Conservation (phyloP, 2,797 vertebrate genomes). For the Enoplosus armatus region DNA sequence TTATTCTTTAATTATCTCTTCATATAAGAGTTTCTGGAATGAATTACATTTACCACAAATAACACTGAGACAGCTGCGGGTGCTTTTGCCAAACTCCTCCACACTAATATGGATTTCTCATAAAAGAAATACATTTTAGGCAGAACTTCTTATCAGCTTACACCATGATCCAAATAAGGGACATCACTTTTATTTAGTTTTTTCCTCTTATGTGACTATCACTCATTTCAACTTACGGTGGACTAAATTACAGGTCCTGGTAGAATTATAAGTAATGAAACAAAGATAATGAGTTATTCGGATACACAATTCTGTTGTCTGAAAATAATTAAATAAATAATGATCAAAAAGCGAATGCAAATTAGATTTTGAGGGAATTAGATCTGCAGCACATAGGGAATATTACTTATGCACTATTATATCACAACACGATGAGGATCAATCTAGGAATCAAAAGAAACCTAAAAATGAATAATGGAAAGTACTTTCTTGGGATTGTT, state of each 20-base stretch:
- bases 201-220: not conserved
- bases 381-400: not conserved
- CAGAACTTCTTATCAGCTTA: not conserved
- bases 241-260: slow-evolving; percentile 1
- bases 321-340: slow-evolving; percentile 3
- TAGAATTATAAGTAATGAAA: not conserved
- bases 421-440: not conserved
- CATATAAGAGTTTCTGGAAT: too few species aligned
- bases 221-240: not conserved
- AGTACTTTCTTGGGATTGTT: not conserved
- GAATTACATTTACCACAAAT: not conserved
- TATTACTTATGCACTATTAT: not conserved
- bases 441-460: not conserved
- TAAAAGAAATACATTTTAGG: not conserved
- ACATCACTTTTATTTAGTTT: not conserved
- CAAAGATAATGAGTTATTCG: not conserved
- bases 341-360: not conserved
- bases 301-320: not conserved
- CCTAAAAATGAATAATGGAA: not conserved
- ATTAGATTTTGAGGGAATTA: slow-evolving; percentile 3
- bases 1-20: too few species aligned
- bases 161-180: not conserved
- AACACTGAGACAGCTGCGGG: not conserved
- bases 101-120: not conserved
- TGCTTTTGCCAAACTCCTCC: not conserved